These are phyloP conservation scores for Tachycineta bicolor DNA, from an alignment of 2,113 vertebrate genomes.

Conservation along the genomic window DNA sequence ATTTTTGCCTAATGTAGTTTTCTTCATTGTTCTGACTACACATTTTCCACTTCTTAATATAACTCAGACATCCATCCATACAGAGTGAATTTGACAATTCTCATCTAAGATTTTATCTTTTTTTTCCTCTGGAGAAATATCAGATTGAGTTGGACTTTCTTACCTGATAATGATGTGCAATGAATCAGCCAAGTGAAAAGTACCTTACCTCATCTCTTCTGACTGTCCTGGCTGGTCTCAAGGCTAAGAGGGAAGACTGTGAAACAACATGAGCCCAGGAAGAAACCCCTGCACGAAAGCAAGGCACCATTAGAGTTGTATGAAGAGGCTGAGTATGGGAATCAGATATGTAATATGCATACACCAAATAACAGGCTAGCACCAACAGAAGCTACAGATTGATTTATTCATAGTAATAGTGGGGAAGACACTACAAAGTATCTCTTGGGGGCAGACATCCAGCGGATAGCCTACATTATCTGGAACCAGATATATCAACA, in stretches of 20 bases:
- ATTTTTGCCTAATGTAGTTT: constrained; percentile 57
- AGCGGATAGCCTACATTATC: not conserved
- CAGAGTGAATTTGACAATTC: constrained; percentile 66
- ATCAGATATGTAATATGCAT: not conserved
- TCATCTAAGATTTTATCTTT: constrained; percentile 45
- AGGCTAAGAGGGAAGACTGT: not conserved
- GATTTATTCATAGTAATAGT: not conserved
- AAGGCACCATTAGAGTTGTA: not conserved
- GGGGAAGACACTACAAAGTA: not conserved
- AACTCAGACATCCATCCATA: constrained; percentile 55
- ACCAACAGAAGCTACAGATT: not conserved
- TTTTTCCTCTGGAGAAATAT: constrained; percentile 16
- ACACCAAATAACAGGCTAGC: not conserved
- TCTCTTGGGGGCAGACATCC: not conserved
- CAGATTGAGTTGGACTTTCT: not conserved
- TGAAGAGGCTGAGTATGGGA: not conserved
- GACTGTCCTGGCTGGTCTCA: not conserved
- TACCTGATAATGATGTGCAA: constrained; percentile 15
- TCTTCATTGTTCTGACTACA: constrained; percentile 56
- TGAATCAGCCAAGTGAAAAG: constrained; percentile 35
- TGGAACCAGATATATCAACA: not conserved
- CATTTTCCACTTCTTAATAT: constrained; percentile 48
- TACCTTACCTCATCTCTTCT: not conserved
- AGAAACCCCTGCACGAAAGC: not conserved
- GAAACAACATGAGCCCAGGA: not conserved